Conservation (phyloP, 1,140 invertebrate genomes). For the Zaprionus gabonicus region DNA sequence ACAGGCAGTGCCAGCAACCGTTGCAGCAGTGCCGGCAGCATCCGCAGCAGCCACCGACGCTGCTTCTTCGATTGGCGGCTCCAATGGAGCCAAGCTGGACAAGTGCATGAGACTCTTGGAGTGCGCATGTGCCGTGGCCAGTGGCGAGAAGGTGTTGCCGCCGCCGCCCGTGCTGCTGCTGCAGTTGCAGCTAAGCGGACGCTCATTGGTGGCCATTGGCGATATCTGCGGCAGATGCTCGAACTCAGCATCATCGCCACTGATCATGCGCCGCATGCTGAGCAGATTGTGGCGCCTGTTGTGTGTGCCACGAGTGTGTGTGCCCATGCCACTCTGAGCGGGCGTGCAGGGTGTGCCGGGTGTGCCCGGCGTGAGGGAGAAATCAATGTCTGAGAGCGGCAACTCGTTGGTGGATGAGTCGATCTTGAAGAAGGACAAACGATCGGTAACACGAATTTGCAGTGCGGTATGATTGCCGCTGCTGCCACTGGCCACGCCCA, state of each 20-base stretch:
- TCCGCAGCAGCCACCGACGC: no score
- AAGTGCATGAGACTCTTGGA: conserved; percentile 72
- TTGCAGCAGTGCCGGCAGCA: not conserved
- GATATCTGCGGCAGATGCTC: conserved; percentile 69
- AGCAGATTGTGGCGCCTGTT: conserved; percentile 65
- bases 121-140: conserved; percentile 59
- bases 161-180: conserved; percentile 36
- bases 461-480: conserved; percentile 48
- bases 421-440: conserved; percentile 78
- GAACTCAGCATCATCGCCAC: conserved; percentile 65
- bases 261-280: conserved; percentile 75
- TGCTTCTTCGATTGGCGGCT: not conserved
- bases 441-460: conserved; percentile 76
- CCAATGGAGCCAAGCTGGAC: not conserved
- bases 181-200: conserved; percentile 84
- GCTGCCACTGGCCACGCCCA: conserved; percentile 34
- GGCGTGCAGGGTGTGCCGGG: conserved; percentile 47
- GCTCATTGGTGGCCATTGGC: conserved; percentile 85
- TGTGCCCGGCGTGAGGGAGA: conserved; percentile 69
- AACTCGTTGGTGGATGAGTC: conserved; percentile 87
- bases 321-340: not conserved
- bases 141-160: conserved; percentile 12
- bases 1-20: not conserved
- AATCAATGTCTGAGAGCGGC: conserved; percentile 86
- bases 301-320: conserved; percentile 1